These are phyloP conservation scores for Leptatherina wallacei DNA, from an alignment of 2,797 vertebrate species.

Conservation along the genomic window DNA sequence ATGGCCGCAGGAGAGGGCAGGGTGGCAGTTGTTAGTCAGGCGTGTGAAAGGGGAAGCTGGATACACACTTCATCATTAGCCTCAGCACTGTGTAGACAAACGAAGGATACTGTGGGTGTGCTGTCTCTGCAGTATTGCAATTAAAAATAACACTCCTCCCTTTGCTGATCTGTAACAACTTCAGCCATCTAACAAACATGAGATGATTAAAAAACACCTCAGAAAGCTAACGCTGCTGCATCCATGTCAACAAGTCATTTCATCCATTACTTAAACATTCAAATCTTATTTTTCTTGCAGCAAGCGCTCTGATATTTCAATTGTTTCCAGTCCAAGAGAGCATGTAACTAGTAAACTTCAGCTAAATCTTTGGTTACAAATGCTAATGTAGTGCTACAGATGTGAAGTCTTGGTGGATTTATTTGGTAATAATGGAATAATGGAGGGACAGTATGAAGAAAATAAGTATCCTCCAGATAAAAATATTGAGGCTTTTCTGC, in stretches of 20 bases:
- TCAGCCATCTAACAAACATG: not conserved
- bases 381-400: not conserved
- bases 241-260: slow-evolving; percentile 39
- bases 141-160: slow-evolving; percentile 72
- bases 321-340: slow-evolving; percentile 43
- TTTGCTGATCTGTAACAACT: slow-evolving; percentile 25
- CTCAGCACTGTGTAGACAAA: slow-evolving; percentile 25
- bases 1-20: slow-evolving; percentile 51
- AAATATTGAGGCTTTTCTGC: too few relatives aligned
- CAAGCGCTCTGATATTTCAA: slow-evolving; percentile 30
- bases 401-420: too few relatives aligned
- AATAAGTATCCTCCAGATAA: too few relatives aligned
- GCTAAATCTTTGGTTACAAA: not conserved
- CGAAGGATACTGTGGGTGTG: slow-evolving; percentile 11
- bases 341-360: not conserved
- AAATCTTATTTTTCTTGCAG: slow-evolving; percentile 50
- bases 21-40: slow-evolving; percentile 24
- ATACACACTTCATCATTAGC: slow-evolving; percentile 47
- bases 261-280: slow-evolving; percentile 30
- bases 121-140: slow-evolving; percentile 60
- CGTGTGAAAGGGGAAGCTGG: slow-evolving; percentile 36
- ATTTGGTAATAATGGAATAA: too few relatives aligned
- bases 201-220: slow-evolving; percentile 13
- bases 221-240: slow-evolving; percentile 34
- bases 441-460: too few relatives aligned